phyloP scores from a whole-genome alignment of 1,140 invertebrate genomes.

The Acromyrmex echinatior region DNA sequence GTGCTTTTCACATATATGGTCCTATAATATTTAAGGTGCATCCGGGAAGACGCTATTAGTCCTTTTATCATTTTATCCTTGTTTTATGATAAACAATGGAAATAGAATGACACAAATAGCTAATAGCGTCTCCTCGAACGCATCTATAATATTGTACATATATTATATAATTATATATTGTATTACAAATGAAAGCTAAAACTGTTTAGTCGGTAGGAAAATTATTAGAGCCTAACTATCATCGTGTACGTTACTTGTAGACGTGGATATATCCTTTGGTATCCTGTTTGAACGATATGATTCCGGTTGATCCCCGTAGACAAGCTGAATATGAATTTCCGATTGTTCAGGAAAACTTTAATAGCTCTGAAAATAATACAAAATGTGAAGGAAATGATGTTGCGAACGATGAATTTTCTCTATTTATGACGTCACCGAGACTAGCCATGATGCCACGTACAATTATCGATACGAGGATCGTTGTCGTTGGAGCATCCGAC shows the following conservation, averaged over 20 bases:
- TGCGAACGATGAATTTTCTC: conserved; percentile 78
- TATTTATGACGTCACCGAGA: conserved; percentile 85
- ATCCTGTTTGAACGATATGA: conserved; percentile 80
- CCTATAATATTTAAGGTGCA: too few relatives aligned
- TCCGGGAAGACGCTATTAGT: too few relatives aligned
- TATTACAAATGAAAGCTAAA: neutral
- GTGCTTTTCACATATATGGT: too few relatives aligned
- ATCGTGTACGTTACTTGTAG: conserved; percentile 58
- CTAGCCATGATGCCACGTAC: conserved; percentile 84
- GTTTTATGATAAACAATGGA: too few relatives aligned
- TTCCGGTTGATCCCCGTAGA: conserved; percentile 79
- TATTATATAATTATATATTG: neutral
- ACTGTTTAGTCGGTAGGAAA: neutral
- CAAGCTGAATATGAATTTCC: conserved; percentile 77
- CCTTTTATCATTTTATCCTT: too few relatives aligned
- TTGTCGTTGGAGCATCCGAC: conserved; percentile 91
- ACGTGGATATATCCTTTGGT: conserved; percentile 74
- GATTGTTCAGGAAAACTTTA: conserved; percentile 45
- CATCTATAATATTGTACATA: too few relatives aligned
- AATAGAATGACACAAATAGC: too few relatives aligned
- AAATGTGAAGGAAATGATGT: neutral
- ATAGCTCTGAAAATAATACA: neutral
- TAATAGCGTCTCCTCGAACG: too few relatives aligned
- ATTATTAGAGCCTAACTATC: neutral
- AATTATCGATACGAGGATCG: conserved; percentile 89